phyloP scores from a whole-genome alignment of 2,888 invertebrate genomes.

The Clivina fossor region DNA sequence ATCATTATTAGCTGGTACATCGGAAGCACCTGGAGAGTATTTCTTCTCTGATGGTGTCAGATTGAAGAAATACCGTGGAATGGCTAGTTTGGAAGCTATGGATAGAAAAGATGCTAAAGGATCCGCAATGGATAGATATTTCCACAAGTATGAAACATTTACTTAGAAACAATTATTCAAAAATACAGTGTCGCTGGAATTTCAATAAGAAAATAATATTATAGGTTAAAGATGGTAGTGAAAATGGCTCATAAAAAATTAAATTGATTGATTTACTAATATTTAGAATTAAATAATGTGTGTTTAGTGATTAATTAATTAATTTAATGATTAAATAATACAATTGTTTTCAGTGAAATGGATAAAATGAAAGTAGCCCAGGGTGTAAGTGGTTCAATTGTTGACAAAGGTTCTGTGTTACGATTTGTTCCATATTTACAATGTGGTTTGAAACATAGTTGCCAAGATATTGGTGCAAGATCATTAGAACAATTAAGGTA shows the following conservation, averaged over 20 bases:
- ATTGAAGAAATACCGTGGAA: constrained; percentile 97
- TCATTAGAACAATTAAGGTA: constrained; percentile 66
- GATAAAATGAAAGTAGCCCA: constrained; percentile 98
- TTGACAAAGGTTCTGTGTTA: constrained; percentile 96
- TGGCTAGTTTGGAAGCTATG: constrained; percentile 99
- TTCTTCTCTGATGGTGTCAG: constrained; percentile 98
- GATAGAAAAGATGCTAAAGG: constrained; percentile 86
- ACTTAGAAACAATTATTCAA: too few species aligned
- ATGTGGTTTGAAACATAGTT: constrained; percentile 93
- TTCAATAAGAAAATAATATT: too few species aligned
- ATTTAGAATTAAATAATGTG: too few species aligned
- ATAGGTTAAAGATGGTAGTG: too few species aligned
- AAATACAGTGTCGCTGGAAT: too few species aligned
- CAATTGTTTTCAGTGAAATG: constrained; percentile 85
- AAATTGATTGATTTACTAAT: too few species aligned
- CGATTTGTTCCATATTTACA: constrained; percentile 95
- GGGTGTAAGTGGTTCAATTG: constrained; percentile 97
- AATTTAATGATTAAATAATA: too few species aligned
- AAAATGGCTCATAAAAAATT: too few species aligned
- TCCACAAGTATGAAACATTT: constrained; percentile 54
- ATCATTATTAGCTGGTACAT: constrained; percentile 94
- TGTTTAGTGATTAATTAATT: too few species aligned
- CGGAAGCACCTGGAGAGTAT: constrained; percentile 98
- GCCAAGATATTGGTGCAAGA: constrained; percentile 91
- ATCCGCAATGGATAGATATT: constrained; percentile 77